phyloP scores from a whole-genome alignment of 2,113 vertebrate genomes.

The Glareola pratincola region DNA sequence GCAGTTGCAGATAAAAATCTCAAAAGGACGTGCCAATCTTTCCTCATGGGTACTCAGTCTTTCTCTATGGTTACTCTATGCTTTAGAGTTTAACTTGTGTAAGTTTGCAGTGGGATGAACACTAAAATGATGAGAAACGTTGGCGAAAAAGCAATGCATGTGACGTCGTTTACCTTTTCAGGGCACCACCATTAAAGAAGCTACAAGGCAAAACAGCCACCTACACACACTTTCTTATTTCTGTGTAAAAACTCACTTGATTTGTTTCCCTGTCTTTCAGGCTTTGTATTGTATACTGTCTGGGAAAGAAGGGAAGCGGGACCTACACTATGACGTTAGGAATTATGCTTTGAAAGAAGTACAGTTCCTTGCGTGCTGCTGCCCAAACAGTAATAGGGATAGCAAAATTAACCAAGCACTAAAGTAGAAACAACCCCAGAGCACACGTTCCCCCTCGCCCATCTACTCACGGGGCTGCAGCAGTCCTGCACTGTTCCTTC shows the following conservation, averaged over 20 bases:
- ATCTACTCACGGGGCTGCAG: background rate
- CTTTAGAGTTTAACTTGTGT: background rate
- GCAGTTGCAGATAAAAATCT: background rate
- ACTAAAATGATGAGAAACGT: fast-evolving
- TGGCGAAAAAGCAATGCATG: background rate
- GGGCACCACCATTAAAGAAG: background rate
- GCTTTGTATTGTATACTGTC: background rate
- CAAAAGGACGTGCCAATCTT: background rate
- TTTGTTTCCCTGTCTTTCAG: background rate
- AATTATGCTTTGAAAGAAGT: background rate
- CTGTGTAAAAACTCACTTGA: background rate
- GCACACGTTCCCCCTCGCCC: background rate
- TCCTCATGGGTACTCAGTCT: background rate
- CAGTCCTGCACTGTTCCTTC: background rate
- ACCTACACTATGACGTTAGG: background rate
- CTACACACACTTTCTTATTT: background rate
- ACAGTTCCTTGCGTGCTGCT: background rate
- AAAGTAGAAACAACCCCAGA: background rate
- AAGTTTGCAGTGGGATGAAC: background rate
- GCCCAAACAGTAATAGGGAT: background rate
- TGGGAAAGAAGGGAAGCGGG: background rate
- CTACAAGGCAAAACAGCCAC: background rate
- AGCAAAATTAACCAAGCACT: background rate
- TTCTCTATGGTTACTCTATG: too few relatives aligned
- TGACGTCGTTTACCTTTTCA: background rate